Conservation (phyloP, 2,888 invertebrate species). For the Emesis furor region DNA sequence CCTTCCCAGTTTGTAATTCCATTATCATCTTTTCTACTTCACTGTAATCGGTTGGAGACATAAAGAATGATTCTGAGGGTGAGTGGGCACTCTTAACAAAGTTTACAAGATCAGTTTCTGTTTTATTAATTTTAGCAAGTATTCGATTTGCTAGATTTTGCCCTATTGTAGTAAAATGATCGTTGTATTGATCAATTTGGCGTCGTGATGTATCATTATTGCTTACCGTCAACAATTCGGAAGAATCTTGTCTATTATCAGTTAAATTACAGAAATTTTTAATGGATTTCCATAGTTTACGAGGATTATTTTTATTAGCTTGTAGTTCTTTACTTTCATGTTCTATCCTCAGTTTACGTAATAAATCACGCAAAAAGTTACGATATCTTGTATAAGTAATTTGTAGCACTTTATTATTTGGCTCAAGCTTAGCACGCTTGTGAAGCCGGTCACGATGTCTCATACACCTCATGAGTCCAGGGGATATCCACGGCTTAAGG, state of each 20-base stretch:
- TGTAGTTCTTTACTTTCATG: neutral
- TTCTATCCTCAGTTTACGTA: neutral
- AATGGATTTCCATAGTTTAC: neutral
- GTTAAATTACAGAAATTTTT: neutral
- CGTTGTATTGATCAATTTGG: neutral
- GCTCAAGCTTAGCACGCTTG: neutral
- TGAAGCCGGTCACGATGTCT: slow-evolving; percentile 10
- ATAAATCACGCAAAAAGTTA: neutral
- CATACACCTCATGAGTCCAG: neutral
- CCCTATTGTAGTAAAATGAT: neutral
- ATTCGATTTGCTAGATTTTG: neutral
- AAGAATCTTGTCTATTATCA: neutral
- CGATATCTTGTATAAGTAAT: slow-evolving; percentile 5
- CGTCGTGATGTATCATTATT: neutral
- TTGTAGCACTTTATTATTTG: neutral
- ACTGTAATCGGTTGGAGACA: neutral
- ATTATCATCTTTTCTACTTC: neutral
- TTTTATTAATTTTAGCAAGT: neutral
- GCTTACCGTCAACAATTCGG: neutral
- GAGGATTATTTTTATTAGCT: neutral
- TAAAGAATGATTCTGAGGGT: neutral
- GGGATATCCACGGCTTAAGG: neutral
- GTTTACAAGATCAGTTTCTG: neutral
- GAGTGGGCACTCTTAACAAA: neutral
- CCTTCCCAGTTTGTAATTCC: neutral